These are phyloP conservation scores for Polyommatus iphigenia DNA, from an alignment of 2,888 invertebrate genomes.

Conservation along the genomic window DNA sequence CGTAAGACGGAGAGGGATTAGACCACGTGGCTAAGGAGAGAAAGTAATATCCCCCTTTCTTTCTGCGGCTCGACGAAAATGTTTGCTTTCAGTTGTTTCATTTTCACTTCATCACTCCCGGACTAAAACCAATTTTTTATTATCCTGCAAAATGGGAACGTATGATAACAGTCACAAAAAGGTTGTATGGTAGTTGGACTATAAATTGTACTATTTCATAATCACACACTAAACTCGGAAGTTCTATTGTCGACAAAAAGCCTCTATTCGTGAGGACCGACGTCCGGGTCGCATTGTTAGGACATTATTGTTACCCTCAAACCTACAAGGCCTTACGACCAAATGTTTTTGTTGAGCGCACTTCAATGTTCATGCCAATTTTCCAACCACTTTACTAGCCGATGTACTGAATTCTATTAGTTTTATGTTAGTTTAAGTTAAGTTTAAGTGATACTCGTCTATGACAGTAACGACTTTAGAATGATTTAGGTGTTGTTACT, in stretches of 20 bases:
- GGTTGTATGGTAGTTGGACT: background rate
- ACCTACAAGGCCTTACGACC: background rate
- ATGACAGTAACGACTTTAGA: no score
- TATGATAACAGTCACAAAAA: background rate
- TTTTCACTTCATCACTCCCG: no score
- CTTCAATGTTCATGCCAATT: background rate
- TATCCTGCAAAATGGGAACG: background rate
- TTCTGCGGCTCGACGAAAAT: no score
- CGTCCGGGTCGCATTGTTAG: slow-evolving; percentile 17
- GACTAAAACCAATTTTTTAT: no score
- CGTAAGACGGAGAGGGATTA: no score
- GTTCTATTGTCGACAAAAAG: background rate
- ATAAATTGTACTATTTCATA: slow-evolving; percentile 13
- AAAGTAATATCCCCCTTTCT: no score
- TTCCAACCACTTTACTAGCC: background rate
- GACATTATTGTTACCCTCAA: slow-evolving; percentile 17
- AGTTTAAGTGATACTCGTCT: background rate
- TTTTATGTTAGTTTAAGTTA: background rate
- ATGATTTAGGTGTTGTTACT: no score
- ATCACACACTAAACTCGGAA: slow-evolving; percentile 16
- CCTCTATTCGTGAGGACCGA: background rate
- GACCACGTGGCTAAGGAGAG: no score
- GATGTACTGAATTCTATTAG: background rate
- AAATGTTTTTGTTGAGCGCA: slow-evolving; percentile 9
- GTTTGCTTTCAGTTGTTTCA: no score